Evolutionary conservation across 2,888 invertebrate species (phyloP), one percentile per base, ranked within the genome.

Genomic region (Mantis religiosa): DNA sequence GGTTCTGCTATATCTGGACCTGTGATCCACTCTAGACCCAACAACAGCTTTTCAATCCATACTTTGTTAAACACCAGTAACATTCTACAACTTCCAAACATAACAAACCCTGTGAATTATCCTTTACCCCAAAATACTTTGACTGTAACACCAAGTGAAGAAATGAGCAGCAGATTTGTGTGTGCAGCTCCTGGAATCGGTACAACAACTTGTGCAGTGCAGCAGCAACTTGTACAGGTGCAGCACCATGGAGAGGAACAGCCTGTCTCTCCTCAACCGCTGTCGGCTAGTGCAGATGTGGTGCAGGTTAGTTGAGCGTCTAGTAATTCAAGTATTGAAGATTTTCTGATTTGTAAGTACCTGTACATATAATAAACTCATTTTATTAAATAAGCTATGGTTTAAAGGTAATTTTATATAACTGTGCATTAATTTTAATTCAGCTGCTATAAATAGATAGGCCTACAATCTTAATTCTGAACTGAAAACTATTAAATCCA

Each of bases 281-380:
- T 94, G 89, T 93, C 94, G 83, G 93, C 94, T 28, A 94, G 94
- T 91, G 93, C 94, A 84, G 95, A 95, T 91, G 95, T 95, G 89
- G 94, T 94, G 91, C 95, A 94, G 93, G 94, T 94, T 91, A 90
- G 90, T 91, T 87, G 83, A 9, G 6, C 54, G 20, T 71, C 0
- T 15, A 2, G 20, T 20, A 41, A 41, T 41, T 41, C 12, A 41
- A 41, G 12, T 41, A 41, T 34, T 34, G 3, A 34, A 8, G 34
- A 7, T 34, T 34, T 34, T 34, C 34, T 8, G 4, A 8, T 6
- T 34, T 8, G 34, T 41, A 41, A 41, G 12, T 41, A 12, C 12
- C 41, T 41, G 12, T 9, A 41, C 12, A 41, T 12, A 41, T 41
- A 41, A 41, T 9, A 9, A 41, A 12, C 1, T 41, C 1, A 41